Evolutionary conservation across 2,113 vertebrate genomes (phyloP).

Genomic region (Rynchops niger): DNA sequence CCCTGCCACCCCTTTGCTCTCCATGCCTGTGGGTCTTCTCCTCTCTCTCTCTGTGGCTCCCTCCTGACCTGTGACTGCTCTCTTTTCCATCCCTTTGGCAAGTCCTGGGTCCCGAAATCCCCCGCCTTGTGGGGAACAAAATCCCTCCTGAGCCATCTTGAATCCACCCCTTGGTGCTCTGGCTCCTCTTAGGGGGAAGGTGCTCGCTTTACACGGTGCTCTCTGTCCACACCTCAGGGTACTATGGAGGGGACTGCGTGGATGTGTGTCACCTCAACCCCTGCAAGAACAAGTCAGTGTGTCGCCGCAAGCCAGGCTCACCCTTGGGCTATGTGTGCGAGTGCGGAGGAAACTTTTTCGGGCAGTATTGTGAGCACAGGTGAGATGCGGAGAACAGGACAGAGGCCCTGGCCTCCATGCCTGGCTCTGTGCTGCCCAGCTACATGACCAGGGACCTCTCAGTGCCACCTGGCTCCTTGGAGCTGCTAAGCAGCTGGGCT

Average conservation of each 20-base stretch:
- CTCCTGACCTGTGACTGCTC: not conserved
- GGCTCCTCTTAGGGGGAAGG: not conserved
- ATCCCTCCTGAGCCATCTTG: not conserved
- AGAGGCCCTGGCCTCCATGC: not conserved
- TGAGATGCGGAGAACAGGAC: conserved; percentile 48
- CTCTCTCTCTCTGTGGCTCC: not conserved
- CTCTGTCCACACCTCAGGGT: conserved; percentile 76
- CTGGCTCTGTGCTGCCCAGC: not conserved
- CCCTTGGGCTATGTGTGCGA: conserved; percentile 91
- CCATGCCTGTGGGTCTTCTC: not conserved
- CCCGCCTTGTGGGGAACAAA: not conserved
- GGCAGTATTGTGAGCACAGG: conserved; percentile 97
- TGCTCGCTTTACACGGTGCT: not conserved
- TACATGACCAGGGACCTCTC: not conserved
- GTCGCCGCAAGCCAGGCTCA: conserved; percentile 84
- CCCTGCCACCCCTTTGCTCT: not conserved
- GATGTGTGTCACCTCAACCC: conserved; percentile 93
- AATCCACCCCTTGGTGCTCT: not conserved
- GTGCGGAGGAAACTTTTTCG: conserved; percentile 89
- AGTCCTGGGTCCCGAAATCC: not conserved
- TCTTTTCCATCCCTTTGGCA: not conserved
- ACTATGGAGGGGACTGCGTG: conserved; percentile 88
- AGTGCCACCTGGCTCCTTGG: not conserved
- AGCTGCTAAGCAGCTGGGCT: not conserved
- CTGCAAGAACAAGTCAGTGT: conserved; percentile 92